Percentiles rank a stretch among this genome's conserved stretches.
phyloP scores from a whole-genome alignment of 2,797 vertebrate species.

The Pseudochirops corinnae region DNA sequence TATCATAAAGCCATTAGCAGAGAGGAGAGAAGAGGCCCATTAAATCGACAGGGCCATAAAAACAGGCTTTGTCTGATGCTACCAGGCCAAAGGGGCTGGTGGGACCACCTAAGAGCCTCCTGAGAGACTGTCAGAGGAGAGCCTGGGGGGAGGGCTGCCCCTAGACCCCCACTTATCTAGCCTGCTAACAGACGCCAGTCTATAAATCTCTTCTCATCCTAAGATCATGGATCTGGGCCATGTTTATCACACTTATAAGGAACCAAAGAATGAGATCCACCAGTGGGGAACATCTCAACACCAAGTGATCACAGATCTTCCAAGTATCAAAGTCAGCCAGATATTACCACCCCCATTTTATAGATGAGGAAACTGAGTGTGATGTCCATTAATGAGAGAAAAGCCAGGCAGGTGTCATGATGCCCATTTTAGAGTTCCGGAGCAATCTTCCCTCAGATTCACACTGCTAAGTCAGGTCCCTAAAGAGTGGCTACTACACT shows the following conservation, averaged over 20 bases:
- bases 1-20: background rate
- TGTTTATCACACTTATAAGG: background rate
- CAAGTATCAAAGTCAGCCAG: background rate
- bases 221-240: background rate
- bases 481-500: background rate
- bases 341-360: background rate
- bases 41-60: background rate
- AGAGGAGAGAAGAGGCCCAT: background rate
- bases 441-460: background rate
- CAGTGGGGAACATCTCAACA: background rate
- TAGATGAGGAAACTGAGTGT: background rate
- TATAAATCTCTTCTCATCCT: background rate
- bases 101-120: background rate
- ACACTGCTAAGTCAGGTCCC: no score
- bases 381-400: background rate
- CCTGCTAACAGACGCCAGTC: background rate
- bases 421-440: background rate
- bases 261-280: background rate
- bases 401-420: background rate
- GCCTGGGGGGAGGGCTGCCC: background rate
- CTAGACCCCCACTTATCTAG: fast-evolving
- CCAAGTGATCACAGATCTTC: background rate
- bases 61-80: background rate
- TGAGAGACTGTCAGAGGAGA: background rate
- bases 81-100: background rate